These are phyloP conservation scores for Actinopyga echinites DNA, from an alignment of 53 echinoderm and acorn worm genomes.

Conservation along the genomic window DNA sequence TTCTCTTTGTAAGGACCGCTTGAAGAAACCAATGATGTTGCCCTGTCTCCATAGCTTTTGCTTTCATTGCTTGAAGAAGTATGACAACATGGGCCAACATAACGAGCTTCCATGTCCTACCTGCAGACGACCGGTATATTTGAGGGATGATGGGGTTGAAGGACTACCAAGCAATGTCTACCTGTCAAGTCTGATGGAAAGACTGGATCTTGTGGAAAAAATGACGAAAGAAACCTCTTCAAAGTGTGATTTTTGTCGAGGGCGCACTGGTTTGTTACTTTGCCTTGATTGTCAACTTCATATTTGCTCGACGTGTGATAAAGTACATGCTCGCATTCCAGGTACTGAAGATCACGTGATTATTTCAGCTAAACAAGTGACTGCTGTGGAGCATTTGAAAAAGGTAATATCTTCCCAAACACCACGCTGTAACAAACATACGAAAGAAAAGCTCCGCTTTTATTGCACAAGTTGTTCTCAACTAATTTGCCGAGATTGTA, in stretches of 20 bases:
- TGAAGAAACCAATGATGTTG: neutral
- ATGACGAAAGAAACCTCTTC: neutral
- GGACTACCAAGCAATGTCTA: neutral
- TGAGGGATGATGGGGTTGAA: neutral
- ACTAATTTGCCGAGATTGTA: neutral
- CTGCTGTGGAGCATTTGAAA: neutral
- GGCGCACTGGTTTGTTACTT: neutral
- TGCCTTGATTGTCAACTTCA: slow-evolving; percentile 3
- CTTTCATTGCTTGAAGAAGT: slow-evolving; percentile 14
- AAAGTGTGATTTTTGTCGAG: neutral
- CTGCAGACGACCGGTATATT: neutral
- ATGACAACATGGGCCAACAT: neutral
- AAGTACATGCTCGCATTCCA: neutral
- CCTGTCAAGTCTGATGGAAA: slow-evolving; percentile 1
- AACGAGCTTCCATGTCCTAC: neutral
- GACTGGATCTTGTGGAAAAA: neutral
- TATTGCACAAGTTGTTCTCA: neutral
- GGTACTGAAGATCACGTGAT: neutral
- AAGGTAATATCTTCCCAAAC: neutral
- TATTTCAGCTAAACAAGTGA: neutral
- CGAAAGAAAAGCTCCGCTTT: neutral
- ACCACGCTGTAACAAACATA: neutral
- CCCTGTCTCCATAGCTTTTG: slow-evolving; percentile 23
- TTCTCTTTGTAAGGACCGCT: slow-evolving; percentile 4
- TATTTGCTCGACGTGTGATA: neutral